phyloP scores from a whole-genome alignment of 2,888 invertebrate genomes.

The Ennomos erosarius region DNA sequence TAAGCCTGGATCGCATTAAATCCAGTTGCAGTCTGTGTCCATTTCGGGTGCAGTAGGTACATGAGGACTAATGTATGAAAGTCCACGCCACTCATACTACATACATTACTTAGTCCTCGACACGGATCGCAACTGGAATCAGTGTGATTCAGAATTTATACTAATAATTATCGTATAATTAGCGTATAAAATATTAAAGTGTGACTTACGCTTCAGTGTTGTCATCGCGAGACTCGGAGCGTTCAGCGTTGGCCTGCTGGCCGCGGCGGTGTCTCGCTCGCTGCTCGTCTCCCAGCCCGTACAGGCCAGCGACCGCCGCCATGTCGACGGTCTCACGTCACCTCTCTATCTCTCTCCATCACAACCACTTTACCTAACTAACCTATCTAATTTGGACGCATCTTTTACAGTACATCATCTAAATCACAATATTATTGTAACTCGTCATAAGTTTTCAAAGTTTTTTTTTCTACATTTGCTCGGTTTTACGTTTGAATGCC shows the following conservation, averaged over 20 bases:
- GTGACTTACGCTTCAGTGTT: slow-evolving; percentile 85
- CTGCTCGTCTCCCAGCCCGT: slow-evolving; percentile 91
- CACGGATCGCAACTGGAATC: too few species aligned
- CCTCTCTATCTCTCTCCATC: slow-evolving; percentile 46
- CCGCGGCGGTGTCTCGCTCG: slow-evolving; percentile 82
- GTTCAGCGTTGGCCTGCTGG: slow-evolving; percentile 87
- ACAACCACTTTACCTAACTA: slow-evolving; percentile 52
- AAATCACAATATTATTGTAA: slow-evolving; percentile 82
- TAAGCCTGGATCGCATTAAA: too few species aligned
- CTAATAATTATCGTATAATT: too few species aligned
- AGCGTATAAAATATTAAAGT: neutral
- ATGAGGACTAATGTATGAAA: too few species aligned
- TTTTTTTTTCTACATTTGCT: slow-evolving; percentile 36
- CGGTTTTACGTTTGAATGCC: slow-evolving; percentile 22
- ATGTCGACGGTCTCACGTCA: slow-evolving; percentile 71
- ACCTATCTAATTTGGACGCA: slow-evolving; percentile 77
- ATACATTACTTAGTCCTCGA: too few species aligned
- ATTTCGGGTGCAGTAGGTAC: too few species aligned
- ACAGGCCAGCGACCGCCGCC: slow-evolving; percentile 92
- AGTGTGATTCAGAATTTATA: too few species aligned
- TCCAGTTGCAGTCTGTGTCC: too few species aligned
- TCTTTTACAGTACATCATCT: slow-evolving; percentile 67
- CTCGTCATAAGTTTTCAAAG: slow-evolving; percentile 66
- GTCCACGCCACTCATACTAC: too few species aligned
- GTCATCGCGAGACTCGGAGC: slow-evolving; percentile 86